phyloP scores from a whole-genome alignment of 1,140 invertebrate species.

The Lanistes nyassanus region DNA sequence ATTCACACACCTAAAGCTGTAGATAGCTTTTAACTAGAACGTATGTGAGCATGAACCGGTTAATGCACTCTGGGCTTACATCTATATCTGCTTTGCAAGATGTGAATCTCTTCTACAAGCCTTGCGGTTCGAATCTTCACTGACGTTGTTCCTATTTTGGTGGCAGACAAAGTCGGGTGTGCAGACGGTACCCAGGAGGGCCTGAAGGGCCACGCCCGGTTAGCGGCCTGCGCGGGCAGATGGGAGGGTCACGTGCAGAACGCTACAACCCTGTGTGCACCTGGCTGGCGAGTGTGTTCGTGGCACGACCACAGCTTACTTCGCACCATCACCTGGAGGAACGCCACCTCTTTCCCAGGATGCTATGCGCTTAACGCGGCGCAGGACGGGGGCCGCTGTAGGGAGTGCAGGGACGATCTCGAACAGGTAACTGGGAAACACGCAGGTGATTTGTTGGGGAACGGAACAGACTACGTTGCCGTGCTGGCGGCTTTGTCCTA shows the following conservation, averaged over 20 bases:
- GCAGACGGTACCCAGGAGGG: constrained; percentile 44
- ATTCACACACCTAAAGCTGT: too few relatives aligned
- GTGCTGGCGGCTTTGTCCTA: too few relatives aligned
- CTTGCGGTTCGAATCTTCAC: too few relatives aligned
- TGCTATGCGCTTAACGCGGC: constrained; percentile 64
- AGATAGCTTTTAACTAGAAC: too few relatives aligned
- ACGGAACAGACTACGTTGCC: too few relatives aligned
- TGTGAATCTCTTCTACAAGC: too few relatives aligned
- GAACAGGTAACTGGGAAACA: constrained; percentile 24
- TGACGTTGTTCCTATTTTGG: too few relatives aligned
- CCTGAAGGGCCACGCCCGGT: constrained; percentile 27
- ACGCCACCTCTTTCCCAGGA: constrained; percentile 52
- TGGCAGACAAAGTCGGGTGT: constrained; percentile 33
- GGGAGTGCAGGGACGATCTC: constrained; percentile 45
- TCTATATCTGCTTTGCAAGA: too few relatives aligned
- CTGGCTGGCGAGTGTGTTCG: constrained; percentile 61
- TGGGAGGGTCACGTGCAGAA: constrained; percentile 61
- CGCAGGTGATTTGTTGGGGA: too few relatives aligned
- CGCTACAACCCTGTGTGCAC: constrained; percentile 50
- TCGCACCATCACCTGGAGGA: constrained; percentile 54
- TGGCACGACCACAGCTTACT: constrained; percentile 49
- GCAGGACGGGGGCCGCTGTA: constrained; percentile 59
- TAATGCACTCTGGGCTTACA: too few relatives aligned
- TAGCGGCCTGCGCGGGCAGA: constrained; percentile 54
- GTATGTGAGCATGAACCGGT: too few relatives aligned